Evolutionary conservation across 2,888 invertebrate genomes (phyloP).

Genomic region (Apoderus coryli): DNA sequence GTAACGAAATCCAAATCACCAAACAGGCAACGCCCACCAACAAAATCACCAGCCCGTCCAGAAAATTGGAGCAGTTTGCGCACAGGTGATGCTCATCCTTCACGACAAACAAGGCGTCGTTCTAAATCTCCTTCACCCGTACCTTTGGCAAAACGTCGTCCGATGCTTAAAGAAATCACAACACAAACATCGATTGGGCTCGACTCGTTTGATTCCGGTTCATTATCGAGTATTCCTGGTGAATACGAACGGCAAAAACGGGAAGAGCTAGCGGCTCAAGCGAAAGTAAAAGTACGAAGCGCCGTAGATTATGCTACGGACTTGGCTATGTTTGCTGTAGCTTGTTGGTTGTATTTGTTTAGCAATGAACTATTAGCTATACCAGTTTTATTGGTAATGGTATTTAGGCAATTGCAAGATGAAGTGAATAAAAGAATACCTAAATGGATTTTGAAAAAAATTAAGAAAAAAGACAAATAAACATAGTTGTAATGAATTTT

Average conservation of each 20-base stretch:
- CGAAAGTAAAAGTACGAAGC: conserved; percentile 52
- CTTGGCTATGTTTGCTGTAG: conserved; percentile 55
- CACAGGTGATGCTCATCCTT: conserved; percentile 6
- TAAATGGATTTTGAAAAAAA: conserved; percentile 19
- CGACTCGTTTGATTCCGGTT: conserved; percentile 25
- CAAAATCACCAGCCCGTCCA: conserved; percentile 16
- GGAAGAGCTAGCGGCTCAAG: conserved; percentile 43
- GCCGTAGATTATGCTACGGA: conserved; percentile 61
- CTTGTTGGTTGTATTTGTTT: conserved; percentile 70
- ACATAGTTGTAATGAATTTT: no score
- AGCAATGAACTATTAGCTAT: conserved; percentile 67
- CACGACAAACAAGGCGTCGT: conserved; percentile 17
- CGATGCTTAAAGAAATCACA: conserved; percentile 28
- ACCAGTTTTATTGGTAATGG: conserved; percentile 59
- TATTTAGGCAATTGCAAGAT: conserved; percentile 62
- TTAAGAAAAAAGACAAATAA: conserved; percentile 13
- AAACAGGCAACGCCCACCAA: conserved; percentile 6
- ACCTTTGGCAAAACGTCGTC: conserved; percentile 20
- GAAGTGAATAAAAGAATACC: conserved; percentile 34
- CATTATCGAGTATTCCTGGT: conserved; percentile 13
- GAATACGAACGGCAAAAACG: conserved; percentile 26
- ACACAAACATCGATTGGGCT: conserved; percentile 30
- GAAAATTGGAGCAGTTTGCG: conserved; percentile 17
- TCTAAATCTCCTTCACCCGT: conserved; percentile 20
- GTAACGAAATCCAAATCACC: not conserved